Percentiles rank a stretch among this genome's conserved stretches.
Conservation (phyloP, 2,113 vertebrate species). For the Ariopsis seemanni region DNA sequence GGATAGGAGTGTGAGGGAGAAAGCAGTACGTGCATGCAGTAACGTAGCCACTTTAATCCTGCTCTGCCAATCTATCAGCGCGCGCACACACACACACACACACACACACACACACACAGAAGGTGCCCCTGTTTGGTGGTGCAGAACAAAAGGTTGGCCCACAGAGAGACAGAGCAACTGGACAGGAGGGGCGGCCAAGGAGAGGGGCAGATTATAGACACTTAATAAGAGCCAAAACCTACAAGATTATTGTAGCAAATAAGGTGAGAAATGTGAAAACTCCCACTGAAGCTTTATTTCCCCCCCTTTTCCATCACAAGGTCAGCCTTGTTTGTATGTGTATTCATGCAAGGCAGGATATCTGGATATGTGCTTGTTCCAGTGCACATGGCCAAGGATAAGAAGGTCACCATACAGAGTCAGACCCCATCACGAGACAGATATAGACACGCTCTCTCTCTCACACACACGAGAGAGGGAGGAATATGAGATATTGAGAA, state of each 20-base stretch:
- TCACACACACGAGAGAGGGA: not conserved
- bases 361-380: constrained; percentile 12
- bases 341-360: constrained; percentile 17
- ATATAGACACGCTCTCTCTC: not conserved
- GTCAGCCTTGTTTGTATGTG: not conserved
- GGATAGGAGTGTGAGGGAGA: not conserved
- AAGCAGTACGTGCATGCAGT: constrained; percentile 43
- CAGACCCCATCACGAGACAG: not conserved
- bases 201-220: constrained; percentile 6
- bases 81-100: not conserved
- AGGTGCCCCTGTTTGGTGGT: constrained; percentile 13
- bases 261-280: constrained; percentile 1
- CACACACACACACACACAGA: constrained; percentile 10
- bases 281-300: not conserved
- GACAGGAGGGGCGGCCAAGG: not conserved
- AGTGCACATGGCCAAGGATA: constrained; percentile 12
- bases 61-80: constrained; percentile 22
- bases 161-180: not conserved
- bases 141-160: constrained; percentile 24
- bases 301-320: too few relatives aligned
- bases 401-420: constrained; percentile 7
- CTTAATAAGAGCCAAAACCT: not conserved
- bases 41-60: constrained; percentile 23
- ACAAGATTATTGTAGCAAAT: not conserved
- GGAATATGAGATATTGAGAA: not conserved